Base-by-base conservation (phyloP, 2,888 invertebrate genomes). In the Apamea monoglypha region DNA sequence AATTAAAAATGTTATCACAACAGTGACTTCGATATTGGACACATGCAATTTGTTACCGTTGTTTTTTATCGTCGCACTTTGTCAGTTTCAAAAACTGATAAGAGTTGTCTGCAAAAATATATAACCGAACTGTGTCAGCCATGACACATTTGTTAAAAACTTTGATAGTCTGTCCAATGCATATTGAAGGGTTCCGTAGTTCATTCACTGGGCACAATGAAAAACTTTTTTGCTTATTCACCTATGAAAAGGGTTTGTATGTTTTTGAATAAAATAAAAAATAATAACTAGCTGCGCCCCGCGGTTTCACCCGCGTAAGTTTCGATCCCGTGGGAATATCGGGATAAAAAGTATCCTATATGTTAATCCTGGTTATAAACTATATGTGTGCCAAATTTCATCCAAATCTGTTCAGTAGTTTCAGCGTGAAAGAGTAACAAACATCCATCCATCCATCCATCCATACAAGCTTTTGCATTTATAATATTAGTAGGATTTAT, bases 1-100 rank as follows among this genome's bases (percentile, higher is more conserved):
- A 64, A 84, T 79, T 76, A 29, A 64, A 76, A 73, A 59, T 29
- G 70, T 76, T 79, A 76, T 85, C 82, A 53, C n/a, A 64, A 32
- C 50, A 67, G 63, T 67, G 66, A 40, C 72, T 56, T 69, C 47
- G 29, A 68, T 74, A 82, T 63, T 44, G 32, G 56, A n/a, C 36
- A 44, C 56, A 47, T 66, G 64, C 59, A 78, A 68, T 80, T 73
- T 72, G 53, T 74, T 44, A 61, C 63, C n/a, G 63, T 36, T 12
- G 36, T 29, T 70, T 74, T 78, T 78, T 85, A 64, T 82, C 70
- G 47, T 18, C 32, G 29, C 66, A 61, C 50, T 67, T 75, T 68
- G 72, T 84, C 79, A 64, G 53, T 72, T 78, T 64, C 32, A 77
- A 77, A 83, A 75, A 70, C 72, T 78, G 85, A 87, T 87, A 87